A percentile compares a stretch with the other conserved stretches of the same genome.
These are phyloP conservation scores for Aspidapion aeneum DNA, from an alignment of 2,888 invertebrate species.

Conservation along the genomic window DNA sequence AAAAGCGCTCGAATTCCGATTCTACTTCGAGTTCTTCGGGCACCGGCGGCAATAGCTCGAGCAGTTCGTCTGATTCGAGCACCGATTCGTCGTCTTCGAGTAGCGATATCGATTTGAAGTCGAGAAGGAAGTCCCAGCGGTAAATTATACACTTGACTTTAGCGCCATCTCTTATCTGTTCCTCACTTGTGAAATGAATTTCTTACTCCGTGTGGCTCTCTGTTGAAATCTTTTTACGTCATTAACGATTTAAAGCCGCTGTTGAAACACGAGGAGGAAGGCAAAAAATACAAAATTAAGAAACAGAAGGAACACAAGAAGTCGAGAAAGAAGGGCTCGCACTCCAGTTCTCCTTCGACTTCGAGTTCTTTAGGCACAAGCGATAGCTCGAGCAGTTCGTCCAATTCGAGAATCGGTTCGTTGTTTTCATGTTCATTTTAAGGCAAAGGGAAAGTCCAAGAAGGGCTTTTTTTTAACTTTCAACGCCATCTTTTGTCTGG, in stretches of 20 bases:
- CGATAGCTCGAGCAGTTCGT: constrained; percentile 54
- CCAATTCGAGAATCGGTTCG: constrained; percentile 61
- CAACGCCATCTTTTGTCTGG: too few species aligned
- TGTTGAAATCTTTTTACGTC: constrained; percentile 52
- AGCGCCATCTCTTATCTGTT: too few species aligned
- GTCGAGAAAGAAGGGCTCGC: constrained; percentile 59
- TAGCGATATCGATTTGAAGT: constrained; percentile 57
- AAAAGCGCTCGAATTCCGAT: constrained; percentile 55
- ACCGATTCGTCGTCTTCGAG: constrained; percentile 62
- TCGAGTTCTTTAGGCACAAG: constrained; percentile 53
- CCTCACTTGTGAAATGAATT: too few species aligned
- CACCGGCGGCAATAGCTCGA: constrained; percentile 59
- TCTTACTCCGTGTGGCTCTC: too few species aligned
- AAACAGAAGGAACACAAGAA: constrained; percentile 62
- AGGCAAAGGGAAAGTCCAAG: constrained; percentile 45
- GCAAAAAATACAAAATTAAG: constrained; percentile 61
- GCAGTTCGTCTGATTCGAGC: constrained; percentile 52
- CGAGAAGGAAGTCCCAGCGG: too few species aligned
- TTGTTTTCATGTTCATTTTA: constrained; percentile 51
- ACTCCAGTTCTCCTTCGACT: constrained; percentile 50
- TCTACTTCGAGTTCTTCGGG: constrained; percentile 49
- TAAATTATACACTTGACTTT: too few species aligned
- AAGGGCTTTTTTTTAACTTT: too few species aligned
- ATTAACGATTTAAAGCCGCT: constrained; percentile 64
- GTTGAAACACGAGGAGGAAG: constrained; percentile 52